Conservation (phyloP, 1,140 invertebrate species). For the Drosophila persimilis region DNA sequence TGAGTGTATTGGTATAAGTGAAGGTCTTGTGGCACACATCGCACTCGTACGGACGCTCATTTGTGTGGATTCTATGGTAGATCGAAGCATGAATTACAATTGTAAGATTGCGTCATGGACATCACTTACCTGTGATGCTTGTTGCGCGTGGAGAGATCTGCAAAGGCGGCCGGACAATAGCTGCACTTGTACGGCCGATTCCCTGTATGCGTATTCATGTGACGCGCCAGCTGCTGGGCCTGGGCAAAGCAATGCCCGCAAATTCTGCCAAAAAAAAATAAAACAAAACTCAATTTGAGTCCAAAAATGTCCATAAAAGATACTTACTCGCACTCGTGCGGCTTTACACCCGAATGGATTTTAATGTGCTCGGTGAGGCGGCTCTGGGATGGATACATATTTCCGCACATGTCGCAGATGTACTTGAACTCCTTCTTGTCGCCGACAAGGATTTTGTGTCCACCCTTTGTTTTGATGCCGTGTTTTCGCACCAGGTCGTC, state of each 20-base stretch:
- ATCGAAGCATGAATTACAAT: neutral
- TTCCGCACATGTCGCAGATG: slow-evolving; percentile 81
- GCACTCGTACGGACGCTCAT: slow-evolving; percentile 86
- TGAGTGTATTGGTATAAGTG: slow-evolving; percentile 83
- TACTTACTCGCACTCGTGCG: slow-evolving; percentile 80
- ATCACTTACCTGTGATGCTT: slow-evolving; percentile 84
- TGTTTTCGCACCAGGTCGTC: slow-evolving; percentile 49
- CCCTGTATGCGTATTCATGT: slow-evolving; percentile 81
- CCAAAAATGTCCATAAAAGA: no score
- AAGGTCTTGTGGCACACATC: slow-evolving; percentile 86
- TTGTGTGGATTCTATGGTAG: slow-evolving; percentile 84
- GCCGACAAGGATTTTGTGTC: slow-evolving; percentile 64
- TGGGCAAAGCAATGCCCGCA: slow-evolving; percentile 78
- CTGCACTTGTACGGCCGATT: slow-evolving; percentile 88
- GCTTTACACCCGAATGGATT: slow-evolving; percentile 76
- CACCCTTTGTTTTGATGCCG: slow-evolving; percentile 67
- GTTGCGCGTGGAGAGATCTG: slow-evolving; percentile 85
- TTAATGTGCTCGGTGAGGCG: slow-evolving; percentile 82
- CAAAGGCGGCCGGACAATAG: slow-evolving; percentile 88
- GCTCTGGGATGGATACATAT: slow-evolving; percentile 79
- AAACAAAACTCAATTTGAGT: no score
- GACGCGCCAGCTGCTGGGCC: slow-evolving; percentile 72
- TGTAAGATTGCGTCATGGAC: neutral
- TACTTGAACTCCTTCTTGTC: slow-evolving; percentile 75
- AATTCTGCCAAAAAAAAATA: slow-evolving; percentile 48